phyloP scores from a whole-genome alignment of 2,113 vertebrate species.

The Melanostigma gelatinosum region DNA sequence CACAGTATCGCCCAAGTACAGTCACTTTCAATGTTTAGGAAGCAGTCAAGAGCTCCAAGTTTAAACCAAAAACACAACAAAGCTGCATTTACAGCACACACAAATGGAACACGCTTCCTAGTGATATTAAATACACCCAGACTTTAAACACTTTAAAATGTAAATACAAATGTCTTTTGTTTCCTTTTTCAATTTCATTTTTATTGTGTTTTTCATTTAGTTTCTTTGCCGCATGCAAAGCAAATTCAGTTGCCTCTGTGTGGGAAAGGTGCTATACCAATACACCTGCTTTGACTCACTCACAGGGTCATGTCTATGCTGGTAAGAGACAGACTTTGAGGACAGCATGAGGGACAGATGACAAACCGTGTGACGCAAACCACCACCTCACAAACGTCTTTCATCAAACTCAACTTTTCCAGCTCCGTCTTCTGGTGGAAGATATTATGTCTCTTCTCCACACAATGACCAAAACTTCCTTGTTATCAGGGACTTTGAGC shows the following conservation, averaged over 20 bases:
- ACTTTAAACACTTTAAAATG: not conserved
- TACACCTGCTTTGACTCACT: too few relatives aligned
- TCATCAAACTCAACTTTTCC: conserved; percentile 23
- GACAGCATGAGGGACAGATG: conserved; percentile 22
- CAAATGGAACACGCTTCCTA: not conserved
- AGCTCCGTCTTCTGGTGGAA: conserved; percentile 34
- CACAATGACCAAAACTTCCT: conserved; percentile 48
- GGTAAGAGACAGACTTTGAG: conserved; percentile 28
- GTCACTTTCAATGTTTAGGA: too few relatives aligned
- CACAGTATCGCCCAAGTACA: too few relatives aligned
- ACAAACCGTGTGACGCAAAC: conserved; percentile 44
- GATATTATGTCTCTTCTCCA: conserved; percentile 30
- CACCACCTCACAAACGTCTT: conserved; percentile 19
- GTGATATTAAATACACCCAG: not conserved
- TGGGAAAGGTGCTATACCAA: too few relatives aligned
- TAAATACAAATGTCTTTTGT: not conserved
- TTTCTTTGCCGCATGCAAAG: not conserved
- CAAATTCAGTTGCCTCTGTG: not conserved
- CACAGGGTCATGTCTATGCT: not conserved
- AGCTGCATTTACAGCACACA: not conserved
- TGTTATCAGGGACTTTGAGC: conserved; percentile 44
- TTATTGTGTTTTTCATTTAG: not conserved
- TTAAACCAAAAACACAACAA: not conserved
- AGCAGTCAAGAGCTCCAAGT: not conserved
- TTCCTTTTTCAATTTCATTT: not conserved